These are phyloP conservation scores for Lucifuga dentata DNA, from an alignment of 2,113 vertebrate species.

Conservation along the genomic window DNA sequence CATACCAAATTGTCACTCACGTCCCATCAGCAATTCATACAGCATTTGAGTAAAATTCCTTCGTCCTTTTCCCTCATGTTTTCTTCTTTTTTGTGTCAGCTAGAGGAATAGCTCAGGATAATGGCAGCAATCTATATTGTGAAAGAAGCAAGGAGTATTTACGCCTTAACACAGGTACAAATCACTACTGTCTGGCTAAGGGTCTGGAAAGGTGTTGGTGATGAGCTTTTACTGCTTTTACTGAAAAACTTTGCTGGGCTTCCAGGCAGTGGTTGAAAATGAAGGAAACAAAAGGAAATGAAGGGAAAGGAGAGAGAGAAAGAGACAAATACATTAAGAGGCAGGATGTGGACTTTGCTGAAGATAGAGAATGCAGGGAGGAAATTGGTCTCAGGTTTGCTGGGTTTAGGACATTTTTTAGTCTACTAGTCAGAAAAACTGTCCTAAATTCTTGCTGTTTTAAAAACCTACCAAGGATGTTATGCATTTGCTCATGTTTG, in stretches of 20 bases:
- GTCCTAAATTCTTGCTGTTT: no score
- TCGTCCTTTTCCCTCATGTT: conserved; percentile 66
- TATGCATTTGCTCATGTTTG: no score
- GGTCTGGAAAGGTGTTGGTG: conserved; percentile 67
- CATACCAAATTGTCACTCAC: conserved; percentile 79
- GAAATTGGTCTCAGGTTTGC: conserved; percentile 48
- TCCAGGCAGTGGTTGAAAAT: conserved; percentile 45
- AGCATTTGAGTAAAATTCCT: conserved; percentile 74
- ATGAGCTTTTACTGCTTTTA: conserved; percentile 60
- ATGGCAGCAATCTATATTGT: conserved; percentile 81
- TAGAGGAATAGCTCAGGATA: conserved; percentile 78
- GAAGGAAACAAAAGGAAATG: conserved; percentile 64
- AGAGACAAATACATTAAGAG: conserved; percentile 40
- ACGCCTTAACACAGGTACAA: conserved; percentile 68
- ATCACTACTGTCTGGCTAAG: conserved; percentile 69
- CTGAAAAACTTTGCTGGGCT: conserved; percentile 53
- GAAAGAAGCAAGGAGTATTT: conserved; percentile 70
- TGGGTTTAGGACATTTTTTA: no score
- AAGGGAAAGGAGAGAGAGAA: conserved; percentile 28
- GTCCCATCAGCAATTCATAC: conserved; percentile 77
- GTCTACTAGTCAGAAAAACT: no score
- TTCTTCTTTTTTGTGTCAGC: conserved; percentile 62
- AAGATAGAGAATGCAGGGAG: conserved; percentile 9
- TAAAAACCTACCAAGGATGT: no score
- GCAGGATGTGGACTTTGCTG: conserved; percentile 22